Evolutionary conservation across 2,113 vertebrate genomes (phyloP).

Genomic region (Ginglymostoma cirratum): DNA sequence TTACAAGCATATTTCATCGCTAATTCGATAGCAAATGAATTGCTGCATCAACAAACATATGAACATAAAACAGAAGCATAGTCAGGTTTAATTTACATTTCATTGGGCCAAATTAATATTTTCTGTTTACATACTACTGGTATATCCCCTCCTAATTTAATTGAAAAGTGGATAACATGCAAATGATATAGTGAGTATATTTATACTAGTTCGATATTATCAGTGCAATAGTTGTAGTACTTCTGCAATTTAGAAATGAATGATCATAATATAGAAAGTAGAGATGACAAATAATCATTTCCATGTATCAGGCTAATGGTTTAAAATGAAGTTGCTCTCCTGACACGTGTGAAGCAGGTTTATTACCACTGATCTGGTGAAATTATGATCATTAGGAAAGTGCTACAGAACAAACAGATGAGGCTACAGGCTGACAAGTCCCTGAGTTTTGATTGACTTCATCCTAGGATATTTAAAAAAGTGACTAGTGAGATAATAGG

Average conservation of each 20-base stretch:
- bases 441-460: no score
- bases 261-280: neutral
- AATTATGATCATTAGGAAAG: no score
- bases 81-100: neutral
- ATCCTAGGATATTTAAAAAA: no score
- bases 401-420: no score
- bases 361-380: neutral
- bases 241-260: neutral
- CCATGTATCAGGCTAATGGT: neutral
- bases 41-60: neutral
- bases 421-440: no score
- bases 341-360: neutral
- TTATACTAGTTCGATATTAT: neutral
- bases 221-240: neutral
- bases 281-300: conserved; percentile 3
- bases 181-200: neutral
- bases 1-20: neutral
- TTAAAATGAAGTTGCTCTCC: neutral
- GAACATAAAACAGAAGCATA: neutral
- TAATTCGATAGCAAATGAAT: neutral
- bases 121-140: neutral
- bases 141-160: neutral
- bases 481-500: no score
- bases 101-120: neutral
- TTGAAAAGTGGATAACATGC: neutral